These are phyloP conservation scores for Periophthalmodon schlosseri DNA, from an alignment of 2,113 vertebrate genomes.

Conservation along the genomic window DNA sequence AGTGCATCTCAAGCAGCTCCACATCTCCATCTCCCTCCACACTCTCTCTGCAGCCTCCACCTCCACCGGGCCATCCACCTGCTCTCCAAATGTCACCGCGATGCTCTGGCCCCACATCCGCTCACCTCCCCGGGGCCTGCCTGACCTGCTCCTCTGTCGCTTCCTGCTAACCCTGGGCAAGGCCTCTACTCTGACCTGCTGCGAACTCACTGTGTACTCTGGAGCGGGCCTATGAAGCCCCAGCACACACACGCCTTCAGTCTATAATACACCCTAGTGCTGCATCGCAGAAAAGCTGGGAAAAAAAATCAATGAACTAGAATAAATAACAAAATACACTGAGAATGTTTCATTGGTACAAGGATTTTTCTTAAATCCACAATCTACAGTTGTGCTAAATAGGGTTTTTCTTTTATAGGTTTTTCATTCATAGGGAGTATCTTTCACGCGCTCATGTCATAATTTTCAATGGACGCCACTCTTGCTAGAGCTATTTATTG, in stretches of 20 bases:
- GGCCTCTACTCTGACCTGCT: conserved; percentile 50
- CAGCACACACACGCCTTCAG: conserved; percentile 13
- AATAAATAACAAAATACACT: not conserved
- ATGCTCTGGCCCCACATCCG: conserved; percentile 48
- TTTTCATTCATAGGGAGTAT: no score
- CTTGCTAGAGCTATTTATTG: not conserved
- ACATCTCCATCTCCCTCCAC: conserved; percentile 62
- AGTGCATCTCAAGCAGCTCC: conserved; percentile 68
- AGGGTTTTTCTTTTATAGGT: no score
- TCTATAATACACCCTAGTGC: not conserved
- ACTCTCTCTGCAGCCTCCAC: conserved; percentile 46
- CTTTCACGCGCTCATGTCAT: no score
- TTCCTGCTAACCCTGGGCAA: conserved; percentile 57
- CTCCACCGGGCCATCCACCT: conserved; percentile 57
- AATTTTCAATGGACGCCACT: not conserved
- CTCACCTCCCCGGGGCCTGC: conserved; percentile 41
- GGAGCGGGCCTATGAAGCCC: conserved; percentile 15
- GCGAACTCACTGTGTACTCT: conserved; percentile 8
- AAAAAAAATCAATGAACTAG: no score
- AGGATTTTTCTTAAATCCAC: not conserved
- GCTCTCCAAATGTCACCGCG: conserved; percentile 69
- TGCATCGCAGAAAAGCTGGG: no score
- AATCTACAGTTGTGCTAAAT: not conserved
- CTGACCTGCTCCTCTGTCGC: conserved; percentile 55
- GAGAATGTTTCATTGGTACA: not conserved